Base-by-base conservation (phyloP, 2,888 invertebrate genomes). In the Hipparchia semele region DNA sequence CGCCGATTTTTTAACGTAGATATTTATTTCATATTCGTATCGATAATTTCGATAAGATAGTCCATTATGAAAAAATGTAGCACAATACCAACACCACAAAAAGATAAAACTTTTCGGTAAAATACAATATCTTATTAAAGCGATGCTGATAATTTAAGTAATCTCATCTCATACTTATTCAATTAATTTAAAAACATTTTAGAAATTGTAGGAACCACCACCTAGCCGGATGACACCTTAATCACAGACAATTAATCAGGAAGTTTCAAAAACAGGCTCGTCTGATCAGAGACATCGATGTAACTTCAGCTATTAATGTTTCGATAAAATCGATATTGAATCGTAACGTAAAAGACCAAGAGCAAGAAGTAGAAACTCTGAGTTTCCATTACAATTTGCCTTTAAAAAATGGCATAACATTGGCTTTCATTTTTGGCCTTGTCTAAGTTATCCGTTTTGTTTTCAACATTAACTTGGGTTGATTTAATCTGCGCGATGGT, bases 141-240 rank as follows among this genome's bases (percentile, higher is more conserved):
- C 23, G 49, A 54, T 39, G 39, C 59, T 49, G 59, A 59, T 33
- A 33, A 54, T 58, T 39, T 46, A 7, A 9, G 13, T 23, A 13
- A 51, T 66, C 66, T 23, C 65, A 67, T 71, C 61, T 66, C 66
- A 71, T 71, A 62, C 66, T 64, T 73, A 69, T 53, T 65, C 13
- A 59, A 67, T 62, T 66, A 60, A 68, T 59, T 64, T 71, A 69
- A 71, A 75, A 75, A 75, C 71, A 68, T 75, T 69, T 76, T 67
- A 62, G 67, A 64, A 73, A 58, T 58, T 71, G 70, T 71, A 73
- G 68, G 73, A 76, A 76, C 71, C 74, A 75, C 74, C 76, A 76
- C 76, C 74, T 74, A 66, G 46, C 65, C 56, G 51, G 70, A 73
- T 75, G 75, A 64, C 54, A 53, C 33, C 49, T 59, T 60, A 61